These are phyloP conservation scores for Mustela nigripes DNA, from an alignment of 2,113 vertebrate species.

Conservation along the genomic window DNA sequence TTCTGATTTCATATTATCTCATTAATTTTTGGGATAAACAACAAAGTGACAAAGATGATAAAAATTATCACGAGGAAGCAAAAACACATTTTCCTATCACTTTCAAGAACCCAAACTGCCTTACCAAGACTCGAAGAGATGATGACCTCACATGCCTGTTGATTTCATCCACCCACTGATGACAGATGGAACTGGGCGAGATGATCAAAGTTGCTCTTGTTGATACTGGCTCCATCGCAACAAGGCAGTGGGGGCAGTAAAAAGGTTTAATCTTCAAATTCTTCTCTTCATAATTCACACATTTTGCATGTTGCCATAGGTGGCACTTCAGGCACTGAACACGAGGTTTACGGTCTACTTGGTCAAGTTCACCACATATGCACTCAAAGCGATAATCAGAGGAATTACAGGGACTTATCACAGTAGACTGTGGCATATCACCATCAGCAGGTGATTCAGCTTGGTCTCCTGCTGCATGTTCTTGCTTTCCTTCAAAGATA, in stretches of 20 bases:
- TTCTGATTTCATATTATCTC: constrained; percentile 31
- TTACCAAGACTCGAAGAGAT: constrained; percentile 96
- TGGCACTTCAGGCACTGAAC: constrained; percentile 98
- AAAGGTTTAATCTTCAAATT: constrained; percentile 94
- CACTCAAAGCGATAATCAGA: constrained; percentile 96
- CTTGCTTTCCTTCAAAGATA: constrained; percentile 56
- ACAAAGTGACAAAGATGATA: background rate
- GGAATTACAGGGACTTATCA: constrained; percentile 90
- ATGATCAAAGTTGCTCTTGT: constrained; percentile 98
- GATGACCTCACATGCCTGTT: constrained; percentile 96
- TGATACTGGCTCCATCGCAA: constrained; percentile 97
- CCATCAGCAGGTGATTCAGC: constrained; percentile 68
- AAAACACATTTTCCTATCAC: background rate
- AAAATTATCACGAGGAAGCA: background rate
- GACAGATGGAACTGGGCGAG: constrained; percentile 98
- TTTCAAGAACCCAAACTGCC: background rate
- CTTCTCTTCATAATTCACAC: constrained; percentile 97
- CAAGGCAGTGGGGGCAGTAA: constrained; percentile 98
- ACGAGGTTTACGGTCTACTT: constrained; percentile 94
- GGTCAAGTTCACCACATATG: constrained; percentile 96
- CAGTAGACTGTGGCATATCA: constrained; percentile 66
- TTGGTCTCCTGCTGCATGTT: constrained; percentile 33
- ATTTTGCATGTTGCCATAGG: constrained; percentile 97
- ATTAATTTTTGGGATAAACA: background rate
- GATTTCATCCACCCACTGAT: constrained; percentile 99